These are phyloP conservation scores for Lepus americanus DNA, from an alignment of 2,113 vertebrate genomes.

Conservation along the genomic window DNA sequence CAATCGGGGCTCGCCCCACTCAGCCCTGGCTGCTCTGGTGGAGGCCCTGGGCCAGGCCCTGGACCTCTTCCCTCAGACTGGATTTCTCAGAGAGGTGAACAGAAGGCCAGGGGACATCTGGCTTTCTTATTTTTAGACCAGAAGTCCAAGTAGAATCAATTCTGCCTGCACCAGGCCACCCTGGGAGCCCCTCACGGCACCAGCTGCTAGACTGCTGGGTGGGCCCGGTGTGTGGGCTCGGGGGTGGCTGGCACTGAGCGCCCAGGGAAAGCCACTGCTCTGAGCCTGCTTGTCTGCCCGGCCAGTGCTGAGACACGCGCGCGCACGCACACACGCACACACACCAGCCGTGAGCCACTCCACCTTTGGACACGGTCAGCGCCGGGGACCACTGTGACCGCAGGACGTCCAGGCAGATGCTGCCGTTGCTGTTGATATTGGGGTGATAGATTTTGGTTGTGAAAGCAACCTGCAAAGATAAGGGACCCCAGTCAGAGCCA, in stretches of 20 bases:
- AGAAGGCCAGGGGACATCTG: not conserved
- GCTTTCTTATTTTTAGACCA: conserved; percentile 18
- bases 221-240: not conserved
- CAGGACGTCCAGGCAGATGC: conserved; percentile 96
- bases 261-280: not conserved
- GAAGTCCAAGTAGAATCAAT: not conserved
- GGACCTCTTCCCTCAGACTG: not conserved
- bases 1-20: not conserved
- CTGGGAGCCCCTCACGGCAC: not conserved
- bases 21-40: not conserved
- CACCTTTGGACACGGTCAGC: conserved; percentile 96
- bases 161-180: not conserved
- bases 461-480: conserved; percentile 92
- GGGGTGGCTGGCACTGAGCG: not conserved
- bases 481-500: conserved; percentile 46
- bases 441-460: conserved; percentile 97
- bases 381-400: conserved; percentile 96
- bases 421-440: conserved; percentile 96
- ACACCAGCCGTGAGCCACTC: not conserved
- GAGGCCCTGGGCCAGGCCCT: not conserved
- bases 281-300: not conserved
- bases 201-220: not conserved
- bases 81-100: too few relatives aligned
- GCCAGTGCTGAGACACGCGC: not conserved
- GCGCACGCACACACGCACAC: fast-evolving